These are phyloP conservation scores for Tichodroma muraria DNA, from an alignment of 2,113 vertebrate genomes.

Conservation along the genomic window DNA sequence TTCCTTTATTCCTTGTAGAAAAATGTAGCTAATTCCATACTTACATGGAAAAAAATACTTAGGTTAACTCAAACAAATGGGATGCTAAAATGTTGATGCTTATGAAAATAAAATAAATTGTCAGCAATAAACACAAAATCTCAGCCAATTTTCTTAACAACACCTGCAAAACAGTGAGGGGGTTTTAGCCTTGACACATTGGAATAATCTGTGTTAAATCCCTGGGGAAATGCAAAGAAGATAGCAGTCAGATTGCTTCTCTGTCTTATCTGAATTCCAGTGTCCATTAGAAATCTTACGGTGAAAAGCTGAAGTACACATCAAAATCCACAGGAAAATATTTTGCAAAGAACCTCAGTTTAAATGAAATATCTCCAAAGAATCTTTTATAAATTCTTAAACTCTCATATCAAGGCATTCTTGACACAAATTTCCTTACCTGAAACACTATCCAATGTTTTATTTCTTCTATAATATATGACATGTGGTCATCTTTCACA, in stretches of 20 bases:
- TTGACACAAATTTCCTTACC: not conserved
- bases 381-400: not conserved
- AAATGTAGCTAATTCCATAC: not conserved
- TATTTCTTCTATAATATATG: not conserved
- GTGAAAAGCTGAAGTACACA: not conserved
- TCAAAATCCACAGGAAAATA: not conserved
- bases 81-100: not conserved
- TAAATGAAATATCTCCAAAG: not conserved
- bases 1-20: not conserved
- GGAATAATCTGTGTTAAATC: not conserved
- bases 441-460: not conserved
- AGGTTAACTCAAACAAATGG: not conserved
- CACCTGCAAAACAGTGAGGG: not conserved
- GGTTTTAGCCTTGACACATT: not conserved
- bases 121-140: constrained; percentile 1
- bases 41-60: not conserved
- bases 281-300: not conserved
- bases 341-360: not conserved
- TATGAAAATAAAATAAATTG: not conserved
- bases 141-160: not conserved
- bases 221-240: not conserved
- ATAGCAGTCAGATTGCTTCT: not conserved
- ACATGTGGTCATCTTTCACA: not conserved
- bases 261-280: not conserved
- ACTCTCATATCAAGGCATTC: not conserved